Base-by-base conservation (phyloP, 2,797 vertebrate genomes). In the Etheostoma nigrum region DNA sequence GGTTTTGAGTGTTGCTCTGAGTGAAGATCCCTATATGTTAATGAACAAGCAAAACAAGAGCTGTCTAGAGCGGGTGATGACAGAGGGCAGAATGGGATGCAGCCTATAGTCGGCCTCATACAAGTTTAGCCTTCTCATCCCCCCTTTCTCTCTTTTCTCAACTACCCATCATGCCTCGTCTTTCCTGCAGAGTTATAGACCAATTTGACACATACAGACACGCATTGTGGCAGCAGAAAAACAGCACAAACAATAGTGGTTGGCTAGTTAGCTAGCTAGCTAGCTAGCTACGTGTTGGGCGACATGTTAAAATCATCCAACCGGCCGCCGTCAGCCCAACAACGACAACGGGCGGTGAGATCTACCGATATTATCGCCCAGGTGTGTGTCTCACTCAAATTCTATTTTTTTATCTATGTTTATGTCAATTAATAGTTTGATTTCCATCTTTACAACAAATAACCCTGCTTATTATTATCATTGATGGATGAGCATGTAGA, bases 1-100 rank as follows among this genome's bases (percentile, higher is more conserved):
- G 52, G 30, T 70, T 77, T 78, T 86, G 85, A 90, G 51, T n/a
- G 55, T 27, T 45, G 30, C 59, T 61, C 76, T 14, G 64, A 68
- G 67, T 16, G 76, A 62, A 42, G 53, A 52, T 67, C 66, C 77
- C 51, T 51, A 21, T 74, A 84, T 72, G 73, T 79, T 76, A 68
- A 70, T 14, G 25, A 11, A 75, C 61, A 58, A n/a, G 19, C 51
- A 42, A 33, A 65, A 63, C 75, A 70, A 27, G 70, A 36, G 57
- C 36, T 2, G 65, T 52, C 57, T 42, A 61, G 52, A 47, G 65
- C 1, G 30, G 13, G 11, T 15, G 58, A 51, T 30, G 49, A 36
- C 13, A 0, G 40, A 53, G 59, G 25, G 23, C n/a, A 42, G 49
- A 70, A 19, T 9, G 13, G 16, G 25, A 44, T 57, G 23, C n/a